Conservation (phyloP, 2,797 vertebrate species). For the Tympanoctomys barrerae region DNA sequence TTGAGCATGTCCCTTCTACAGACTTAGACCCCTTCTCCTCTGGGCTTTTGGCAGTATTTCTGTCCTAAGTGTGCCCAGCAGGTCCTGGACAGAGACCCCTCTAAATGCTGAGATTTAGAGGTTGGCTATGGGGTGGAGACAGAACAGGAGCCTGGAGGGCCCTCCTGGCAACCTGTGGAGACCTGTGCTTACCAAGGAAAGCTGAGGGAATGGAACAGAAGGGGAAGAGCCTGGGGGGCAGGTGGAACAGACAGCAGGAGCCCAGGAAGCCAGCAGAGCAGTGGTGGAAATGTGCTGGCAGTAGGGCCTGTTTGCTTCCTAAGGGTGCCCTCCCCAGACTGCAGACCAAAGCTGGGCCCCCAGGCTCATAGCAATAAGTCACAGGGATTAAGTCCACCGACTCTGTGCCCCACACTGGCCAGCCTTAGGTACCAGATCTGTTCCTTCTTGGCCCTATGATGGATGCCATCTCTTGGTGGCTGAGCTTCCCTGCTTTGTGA, state of each 20-base stretch:
- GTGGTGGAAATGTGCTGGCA: fast-evolving
- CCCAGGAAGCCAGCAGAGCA: not conserved
- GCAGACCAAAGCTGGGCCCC: not conserved
- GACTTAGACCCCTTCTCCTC: not conserved
- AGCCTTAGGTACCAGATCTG: not conserved
- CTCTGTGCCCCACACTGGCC: not conserved
- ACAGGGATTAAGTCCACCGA: not conserved
- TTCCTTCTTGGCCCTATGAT: not conserved
- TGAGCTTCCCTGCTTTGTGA: not conserved
- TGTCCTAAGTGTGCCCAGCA: not conserved
- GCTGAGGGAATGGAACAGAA: not conserved
- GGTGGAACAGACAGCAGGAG: too few species aligned
- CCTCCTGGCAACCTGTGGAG: not conserved
- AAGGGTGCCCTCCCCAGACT: not conserved
- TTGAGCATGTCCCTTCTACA: not conserved
- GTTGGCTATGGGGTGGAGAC: not conserved
- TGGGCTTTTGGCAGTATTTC: not conserved
- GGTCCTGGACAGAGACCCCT: not conserved
- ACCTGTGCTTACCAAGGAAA: not conserved
- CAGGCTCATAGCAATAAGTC: not conserved
- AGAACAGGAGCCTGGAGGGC: not conserved
- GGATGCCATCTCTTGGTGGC: not conserved
- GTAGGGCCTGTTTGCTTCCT: not conserved
- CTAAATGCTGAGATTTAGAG: not conserved
- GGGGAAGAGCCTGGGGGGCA: not conserved